These are phyloP conservation scores for Timandra comae DNA, from an alignment of 2,888 invertebrate genomes.

Conservation along the genomic window DNA sequence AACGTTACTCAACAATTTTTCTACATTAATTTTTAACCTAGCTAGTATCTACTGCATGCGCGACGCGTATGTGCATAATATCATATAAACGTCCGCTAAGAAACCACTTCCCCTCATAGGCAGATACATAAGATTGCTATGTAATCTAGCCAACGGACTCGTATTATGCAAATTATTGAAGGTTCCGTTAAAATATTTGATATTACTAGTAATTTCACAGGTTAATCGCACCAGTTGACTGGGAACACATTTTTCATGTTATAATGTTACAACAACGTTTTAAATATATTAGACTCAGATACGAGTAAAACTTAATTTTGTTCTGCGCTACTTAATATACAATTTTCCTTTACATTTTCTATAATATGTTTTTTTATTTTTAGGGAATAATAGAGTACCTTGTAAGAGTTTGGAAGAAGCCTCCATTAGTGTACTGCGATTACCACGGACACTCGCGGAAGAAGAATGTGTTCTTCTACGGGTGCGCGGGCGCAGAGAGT, in stretches of 20 bases:
- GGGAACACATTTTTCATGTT: too few species aligned
- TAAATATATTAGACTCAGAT: too few species aligned
- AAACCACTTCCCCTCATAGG: conserved; percentile 15
- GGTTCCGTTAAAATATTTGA: background rate
- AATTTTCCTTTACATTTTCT: too few species aligned
- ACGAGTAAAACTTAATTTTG: too few species aligned
- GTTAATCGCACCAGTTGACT: too few species aligned
- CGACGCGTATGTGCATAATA: conserved; percentile 10
- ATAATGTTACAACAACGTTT: too few species aligned
- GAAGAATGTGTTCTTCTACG: conserved; percentile 91
- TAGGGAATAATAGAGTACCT: conserved; percentile 80
- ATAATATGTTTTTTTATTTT: too few species aligned
- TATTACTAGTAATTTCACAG: background rate
- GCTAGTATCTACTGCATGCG: conserved; percentile 7
- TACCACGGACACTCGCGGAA: conserved; percentile 90
- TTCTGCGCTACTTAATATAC: too few species aligned
- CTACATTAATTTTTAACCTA: conserved; percentile 15
- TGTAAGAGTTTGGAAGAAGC: conserved; percentile 75
- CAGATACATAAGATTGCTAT: conserved; percentile 14
- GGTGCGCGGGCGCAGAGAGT: conserved; percentile 83
- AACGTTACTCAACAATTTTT: conserved; percentile 22
- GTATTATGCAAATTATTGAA: background rate
- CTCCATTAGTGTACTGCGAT: conserved; percentile 82
- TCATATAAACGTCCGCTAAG: conserved; percentile 14
- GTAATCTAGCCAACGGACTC: background rate